Base-by-base conservation (phyloP, 2,113 vertebrate species). In the Crypturellus undulatus region DNA sequence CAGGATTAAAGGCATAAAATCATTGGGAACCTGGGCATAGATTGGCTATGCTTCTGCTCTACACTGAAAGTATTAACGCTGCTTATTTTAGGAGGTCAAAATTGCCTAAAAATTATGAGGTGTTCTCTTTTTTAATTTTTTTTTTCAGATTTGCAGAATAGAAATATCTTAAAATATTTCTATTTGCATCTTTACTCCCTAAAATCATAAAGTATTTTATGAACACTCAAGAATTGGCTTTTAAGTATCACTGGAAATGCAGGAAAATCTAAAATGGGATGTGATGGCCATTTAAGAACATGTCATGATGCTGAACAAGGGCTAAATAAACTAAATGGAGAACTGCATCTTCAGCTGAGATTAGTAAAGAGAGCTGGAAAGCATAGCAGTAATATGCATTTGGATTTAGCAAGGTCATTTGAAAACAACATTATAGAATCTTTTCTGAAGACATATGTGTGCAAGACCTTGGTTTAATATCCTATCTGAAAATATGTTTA, bases 401-500 rank as follows among this genome's bases (percentile, higher is more conserved):
- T 88, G 28, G 92, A 84, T 80, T 86, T 81, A 70, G 15, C 19
- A 79, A 79, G 25, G 25, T 47, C 42, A 47, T 93, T 81, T 81
- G 69, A 36, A 86, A 81, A 49, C 0, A 24, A 25, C 2, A 5
- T 75, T 87, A 38, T 4, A 92, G 25, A 81, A 68, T 68, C 34
- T 76, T 84, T 89, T 89, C 45, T 68, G n/a, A 90, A 85, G 56
- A 71, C 4, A 2, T 59, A 67, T 18, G 17, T 75, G 62, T 17
- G 28, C 38, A 62, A 92, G 70, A 16, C 9, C 20, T 71, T 56
- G 32, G 16, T 81, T 90, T 62, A 75, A 32, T 90, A 56, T 75
- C n/a, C 88, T 81, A 78, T 79, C 82, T 84, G 65, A 40, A 84
- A 83, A 96, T 71, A 89, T 64, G 12, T 34, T 63, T 86, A 60